Base-by-base conservation (phyloP, 2,888 invertebrate species). In the Chrysolina oricalcia region DNA sequence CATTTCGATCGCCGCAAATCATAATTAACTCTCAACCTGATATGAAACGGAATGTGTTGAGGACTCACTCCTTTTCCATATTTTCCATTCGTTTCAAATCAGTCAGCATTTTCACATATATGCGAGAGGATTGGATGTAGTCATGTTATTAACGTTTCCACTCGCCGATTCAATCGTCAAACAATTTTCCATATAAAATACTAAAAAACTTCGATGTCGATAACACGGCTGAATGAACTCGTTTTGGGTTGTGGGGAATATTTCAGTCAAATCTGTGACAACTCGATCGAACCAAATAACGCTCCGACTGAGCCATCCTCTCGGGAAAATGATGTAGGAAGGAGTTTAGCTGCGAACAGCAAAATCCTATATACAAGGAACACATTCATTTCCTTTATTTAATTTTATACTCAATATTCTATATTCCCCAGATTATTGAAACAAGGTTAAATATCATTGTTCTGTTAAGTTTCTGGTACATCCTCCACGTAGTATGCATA, bases 211-310 rank as follows among this genome's bases (percentile, higher is more conserved):
- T 53, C 53, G 21, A 53, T 21, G 53, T 21, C 21, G 53, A 53
- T 53, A 21, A 13, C 21, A 53, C 53, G 21, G 21, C 53, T 53
- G 53, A 53, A 53, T 53, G 15, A 53, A 53, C 53, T 53, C 53
- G 53, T 53, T 53, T 53, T 53, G 53, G 53, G 53, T 53, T 21
- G 53, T 21, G 53, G 10, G 53, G 53, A 53, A 21, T 13, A 53
- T 53, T 21, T 53, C 23, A 53, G 53, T 53, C 53, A 53, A 53
- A 53, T 53, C 21, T 53, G 53, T 23, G 21, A 53, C 53, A 53
- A 53, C 21, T 53, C 53, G 53, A 53, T 53, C 53, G 53, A 21
- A 53, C 21, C 53, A 53, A 21, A 53, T 53, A 53, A 53, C 53
- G 53, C 53, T 53, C 11, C 19, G 11, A 17, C 11, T 19, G 19